Conservation (phyloP, 2,797 vertebrate species). For the Fistularia tabacaria region DNA sequence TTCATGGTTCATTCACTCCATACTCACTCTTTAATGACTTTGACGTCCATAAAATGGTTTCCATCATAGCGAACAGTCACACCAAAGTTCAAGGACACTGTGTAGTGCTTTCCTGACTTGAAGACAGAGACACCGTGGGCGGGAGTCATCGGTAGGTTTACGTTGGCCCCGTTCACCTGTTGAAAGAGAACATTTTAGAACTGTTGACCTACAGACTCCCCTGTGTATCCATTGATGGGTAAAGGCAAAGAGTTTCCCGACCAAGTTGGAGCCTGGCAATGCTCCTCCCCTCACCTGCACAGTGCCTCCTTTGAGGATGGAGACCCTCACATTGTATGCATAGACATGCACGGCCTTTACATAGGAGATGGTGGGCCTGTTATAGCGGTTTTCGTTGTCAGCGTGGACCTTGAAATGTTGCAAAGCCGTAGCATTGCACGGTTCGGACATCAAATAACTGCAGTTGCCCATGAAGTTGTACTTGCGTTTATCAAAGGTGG, state of each 20-base stretch:
- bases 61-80: slow-evolving; percentile 77
- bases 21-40: slow-evolving; percentile 76
- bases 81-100: slow-evolving; percentile 70
- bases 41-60: slow-evolving; percentile 76
- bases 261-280: neutral
- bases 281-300: slow-evolving; percentile 63
- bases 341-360: slow-evolving; percentile 75
- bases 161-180: slow-evolving; percentile 70
- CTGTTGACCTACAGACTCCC: too few relatives aligned
- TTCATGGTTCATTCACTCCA: too few relatives aligned
- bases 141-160: slow-evolving; percentile 67
- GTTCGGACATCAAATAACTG: slow-evolving; percentile 73
- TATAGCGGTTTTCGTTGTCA: slow-evolving; percentile 75
- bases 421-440: slow-evolving; percentile 63
- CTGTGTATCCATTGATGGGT: neutral
- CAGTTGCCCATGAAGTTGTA: slow-evolving; percentile 83
- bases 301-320: slow-evolving; percentile 72
- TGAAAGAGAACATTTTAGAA: too few relatives aligned
- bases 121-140: slow-evolving; percentile 66
- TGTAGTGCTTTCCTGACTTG: slow-evolving; percentile 70
- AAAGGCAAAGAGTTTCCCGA: neutral
- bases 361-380: slow-evolving; percentile 67
- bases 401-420: slow-evolving; percentile 72
- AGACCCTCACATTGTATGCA: slow-evolving; percentile 64
- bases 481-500: slow-evolving; percentile 70